Conservation (phyloP, 2,888 invertebrate genomes). For the Exephanes ischioxanthus region DNA sequence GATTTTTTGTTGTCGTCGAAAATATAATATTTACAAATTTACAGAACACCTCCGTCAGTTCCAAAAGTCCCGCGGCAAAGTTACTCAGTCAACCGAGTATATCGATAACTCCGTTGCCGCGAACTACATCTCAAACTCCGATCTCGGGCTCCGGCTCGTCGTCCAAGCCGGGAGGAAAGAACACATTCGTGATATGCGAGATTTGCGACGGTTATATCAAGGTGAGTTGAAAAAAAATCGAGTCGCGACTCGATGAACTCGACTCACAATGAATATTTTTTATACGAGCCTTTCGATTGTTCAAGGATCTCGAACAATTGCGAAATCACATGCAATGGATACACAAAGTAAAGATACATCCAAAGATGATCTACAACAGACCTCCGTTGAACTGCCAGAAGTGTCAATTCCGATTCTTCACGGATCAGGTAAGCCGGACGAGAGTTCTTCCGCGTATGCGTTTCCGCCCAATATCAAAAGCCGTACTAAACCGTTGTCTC, state of each 20-base stretch:
- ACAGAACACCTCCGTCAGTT: constrained; percentile 81
- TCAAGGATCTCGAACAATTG: constrained; percentile 93
- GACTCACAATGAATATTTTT: not conserved
- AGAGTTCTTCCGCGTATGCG: not conserved
- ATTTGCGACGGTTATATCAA: constrained; percentile 99
- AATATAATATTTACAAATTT: constrained; percentile 70
- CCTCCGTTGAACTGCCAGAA: constrained; percentile 98
- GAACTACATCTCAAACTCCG: constrained; percentile 85
- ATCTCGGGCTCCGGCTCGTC: constrained; percentile 83
- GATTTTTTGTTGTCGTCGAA: constrained; percentile 50
- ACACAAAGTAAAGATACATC: constrained; percentile 98
- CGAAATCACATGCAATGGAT: constrained; percentile 99
- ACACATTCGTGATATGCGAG: constrained; percentile 97
- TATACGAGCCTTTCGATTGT: not conserved
- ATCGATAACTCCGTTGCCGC: constrained; percentile 95
- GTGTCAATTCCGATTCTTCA: constrained; percentile 98
- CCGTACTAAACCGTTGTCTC: not conserved
- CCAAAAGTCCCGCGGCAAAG: constrained; percentile 84
- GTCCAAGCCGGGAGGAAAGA: constrained; percentile 87
- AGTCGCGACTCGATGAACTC: not conserved
- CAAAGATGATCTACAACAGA: constrained; percentile 97
- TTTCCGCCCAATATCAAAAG: not conserved
- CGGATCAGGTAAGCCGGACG: constrained; percentile 87
- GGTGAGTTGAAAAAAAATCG: constrained; percentile 77
- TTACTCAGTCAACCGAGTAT: constrained; percentile 93